Base-by-base conservation (phyloP, 2,888 invertebrate species). In the Apomyelois bistriatella region DNA sequence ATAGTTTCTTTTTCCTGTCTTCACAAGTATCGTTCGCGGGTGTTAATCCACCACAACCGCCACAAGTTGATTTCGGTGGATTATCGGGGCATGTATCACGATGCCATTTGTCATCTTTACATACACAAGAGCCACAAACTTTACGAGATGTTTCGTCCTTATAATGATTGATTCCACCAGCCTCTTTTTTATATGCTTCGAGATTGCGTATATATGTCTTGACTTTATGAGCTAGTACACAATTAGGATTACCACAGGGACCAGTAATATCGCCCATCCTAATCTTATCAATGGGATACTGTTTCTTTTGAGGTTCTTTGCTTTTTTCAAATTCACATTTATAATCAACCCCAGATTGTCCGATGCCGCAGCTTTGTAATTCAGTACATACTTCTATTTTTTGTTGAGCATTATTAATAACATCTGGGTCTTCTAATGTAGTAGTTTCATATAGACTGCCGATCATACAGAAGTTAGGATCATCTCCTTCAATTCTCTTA, bases 221-320 rank as follows among this genome's bases (percentile, higher is more conserved):
- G 1, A 90, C 82, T 72, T 85, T 90, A 60, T 87, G 87, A 37
- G 89, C 88, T 58, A 90, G 66, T 37, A 76, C 65, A 63, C 90
- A 90, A 50, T 84, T 88, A 22, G 73, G 53, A 64, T 90, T 90
- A 46, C 90, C 90, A 66, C 90, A 90, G 1, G 90, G 89, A 3
- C 90, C 90, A 38, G 67, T 74, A 35, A 90, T 90, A 58, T 90
- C 89, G 53, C 90, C 89, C 88, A 90, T 90, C 61, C 78, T 79
- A 48, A 90, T 81, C 58, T 85, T 85, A 52, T 82, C 73, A 16
- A 85, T 79, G 12, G 80, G 64, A 66, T 85, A 81, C 49, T 64
- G 67, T 60, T 78, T 82, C 57, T 74, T 72, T 30, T 59, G 48
- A 16, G 59, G 58, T 36, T 65, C 53, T 53, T 60, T 48, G 37